Evolutionary conservation across 2,113 vertebrate species (phyloP).

Genomic region (Caranx melampygus): DNA sequence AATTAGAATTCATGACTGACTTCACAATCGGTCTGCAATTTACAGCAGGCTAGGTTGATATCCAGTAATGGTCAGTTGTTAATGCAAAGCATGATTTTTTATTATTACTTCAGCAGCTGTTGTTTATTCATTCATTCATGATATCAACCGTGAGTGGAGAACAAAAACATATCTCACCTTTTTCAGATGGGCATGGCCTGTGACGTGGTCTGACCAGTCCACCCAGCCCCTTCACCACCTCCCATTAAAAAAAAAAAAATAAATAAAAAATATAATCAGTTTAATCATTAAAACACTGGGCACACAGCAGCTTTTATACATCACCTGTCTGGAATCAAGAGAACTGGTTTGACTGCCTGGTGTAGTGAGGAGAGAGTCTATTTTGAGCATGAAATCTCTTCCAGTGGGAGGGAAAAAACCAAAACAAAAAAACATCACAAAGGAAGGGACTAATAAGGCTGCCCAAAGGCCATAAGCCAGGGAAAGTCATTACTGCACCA

Average conservation of each 20-base stretch:
- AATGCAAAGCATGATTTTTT: slow-evolving; percentile 26
- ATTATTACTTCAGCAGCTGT: slow-evolving; percentile 1
- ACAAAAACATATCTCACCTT: background rate
- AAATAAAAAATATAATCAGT: background rate
- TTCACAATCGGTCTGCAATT: slow-evolving; percentile 44
- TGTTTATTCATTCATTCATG: slow-evolving; percentile 39
- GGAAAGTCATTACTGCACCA: background rate
- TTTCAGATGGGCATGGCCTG: background rate
- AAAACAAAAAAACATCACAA: background rate
- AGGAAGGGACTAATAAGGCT: background rate
- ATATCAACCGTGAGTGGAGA: background rate
- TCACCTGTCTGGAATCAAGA: slow-evolving; percentile 38
- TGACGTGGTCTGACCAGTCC: background rate
- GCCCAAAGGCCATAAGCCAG: slow-evolving; percentile 3
- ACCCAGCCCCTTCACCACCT: too few relatives aligned
- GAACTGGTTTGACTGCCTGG: background rate
- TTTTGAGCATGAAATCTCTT: slow-evolving; percentile 15
- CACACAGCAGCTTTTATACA: background rate
- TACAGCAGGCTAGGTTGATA: slow-evolving; percentile 33
- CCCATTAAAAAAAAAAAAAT: too few relatives aligned
- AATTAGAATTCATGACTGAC: slow-evolving; percentile 36
- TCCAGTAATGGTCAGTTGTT: slow-evolving; percentile 20
- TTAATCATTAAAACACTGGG: slow-evolving; percentile 5
- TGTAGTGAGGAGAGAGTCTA: slow-evolving; percentile 14
- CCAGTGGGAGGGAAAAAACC: background rate